Evolutionary conservation across 2,113 vertebrate species (phyloP), one percentile per base, ranked within the genome.

Genomic region (Bufo bufo): DNA sequence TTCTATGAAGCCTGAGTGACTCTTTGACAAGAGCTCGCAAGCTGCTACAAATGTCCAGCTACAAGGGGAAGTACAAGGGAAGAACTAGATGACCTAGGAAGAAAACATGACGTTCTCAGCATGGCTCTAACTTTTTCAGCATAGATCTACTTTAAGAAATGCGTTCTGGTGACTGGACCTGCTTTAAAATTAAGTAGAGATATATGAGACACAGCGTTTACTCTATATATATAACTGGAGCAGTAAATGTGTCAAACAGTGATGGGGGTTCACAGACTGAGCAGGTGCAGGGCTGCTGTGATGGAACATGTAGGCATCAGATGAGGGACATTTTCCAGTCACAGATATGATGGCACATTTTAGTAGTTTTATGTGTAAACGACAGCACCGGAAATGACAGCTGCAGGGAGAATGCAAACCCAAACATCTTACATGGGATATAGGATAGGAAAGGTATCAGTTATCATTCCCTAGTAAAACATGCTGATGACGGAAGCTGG

Each of bases 161-260:
- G 4, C 16, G 69, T 47, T 47, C 71, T 74, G 16, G 2, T 74
- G 43, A 45, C 9, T 6, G 6, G 71, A 74, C 33, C 71, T 74
- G 71, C 33, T 6, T 17, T 47, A 74, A 74, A 47, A 47, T 74
- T 0, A 45, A 72, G 43, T 43, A 72, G 13, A 16, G 6, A 12
- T 45, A 72, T 16, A 12, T 45, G 69, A 72, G 69, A 63, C 33
- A 4, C 19, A 2, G 33, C 49, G 19, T 78, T 12, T n/a, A 2
- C 20, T 77, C 56, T 86, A 4, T 58, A 85, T 85, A 86, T 86
- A 77, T 78, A 86, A 33, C 59, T 4, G 61, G 43, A 1, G 45
- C 85, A 86, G 85, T 77, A 77, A 85, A 85, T 45, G 19, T 86
- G 58, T 78, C 85, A 77, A 56, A 14, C 84, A 45, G 54, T 75